phyloP scores from a whole-genome alignment of 2,113 vertebrate species.

The Pelusios castaneus region DNA sequence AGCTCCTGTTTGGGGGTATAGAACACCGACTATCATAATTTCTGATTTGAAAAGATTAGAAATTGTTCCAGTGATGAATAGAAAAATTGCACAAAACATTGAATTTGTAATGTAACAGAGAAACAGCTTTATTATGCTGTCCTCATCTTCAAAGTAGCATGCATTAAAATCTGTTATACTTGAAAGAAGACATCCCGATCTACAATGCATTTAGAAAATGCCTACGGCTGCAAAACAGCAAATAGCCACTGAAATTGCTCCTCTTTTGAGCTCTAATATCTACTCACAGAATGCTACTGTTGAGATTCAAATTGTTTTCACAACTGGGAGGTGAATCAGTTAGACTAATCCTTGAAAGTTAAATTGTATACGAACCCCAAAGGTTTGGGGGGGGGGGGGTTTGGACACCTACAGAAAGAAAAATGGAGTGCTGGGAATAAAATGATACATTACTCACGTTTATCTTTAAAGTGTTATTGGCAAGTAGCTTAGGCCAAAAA shows the following conservation, averaged over 20 bases:
- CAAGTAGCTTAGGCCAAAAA: background rate
- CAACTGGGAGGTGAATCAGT: background rate
- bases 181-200: accelerated
- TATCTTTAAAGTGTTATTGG: background rate
- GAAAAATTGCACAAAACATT: background rate
- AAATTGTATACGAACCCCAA: background rate
- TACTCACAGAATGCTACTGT: background rate
- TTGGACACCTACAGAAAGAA: background rate
- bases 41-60: background rate
- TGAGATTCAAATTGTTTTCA: background rate
- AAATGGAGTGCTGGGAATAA: background rate
- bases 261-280: background rate
- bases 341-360: background rate
- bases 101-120: background rate
- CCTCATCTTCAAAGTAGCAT: background rate
- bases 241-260: background rate
- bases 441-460: background rate
- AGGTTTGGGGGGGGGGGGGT: too few relatives aligned
- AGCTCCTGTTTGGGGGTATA: background rate
- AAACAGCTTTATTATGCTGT: background rate
- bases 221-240: background rate
- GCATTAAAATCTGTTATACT: background rate
- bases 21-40: background rate
- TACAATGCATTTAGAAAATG: background rate
- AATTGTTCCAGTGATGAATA: background rate